Conservation (phyloP, 2,888 invertebrate species). For the Stegophylla sp. region DNA sequence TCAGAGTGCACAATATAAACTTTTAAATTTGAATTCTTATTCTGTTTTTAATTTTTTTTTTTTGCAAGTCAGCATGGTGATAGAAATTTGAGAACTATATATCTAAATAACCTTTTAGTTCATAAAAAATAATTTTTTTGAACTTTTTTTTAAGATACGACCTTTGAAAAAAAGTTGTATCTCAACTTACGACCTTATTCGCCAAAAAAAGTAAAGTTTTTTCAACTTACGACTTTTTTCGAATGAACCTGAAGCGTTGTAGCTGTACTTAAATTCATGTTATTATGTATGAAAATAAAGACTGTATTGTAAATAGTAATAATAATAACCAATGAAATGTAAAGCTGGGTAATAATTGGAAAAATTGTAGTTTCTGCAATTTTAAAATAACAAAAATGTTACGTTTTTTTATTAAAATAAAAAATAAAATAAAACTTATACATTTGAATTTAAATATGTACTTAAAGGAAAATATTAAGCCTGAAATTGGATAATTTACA, state of each 20-base stretch:
- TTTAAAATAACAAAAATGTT: constrained; percentile 10
- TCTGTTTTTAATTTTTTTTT: neutral
- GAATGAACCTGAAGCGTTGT: neutral
- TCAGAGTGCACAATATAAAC: neutral
- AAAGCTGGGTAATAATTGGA: no score
- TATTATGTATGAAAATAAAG: neutral
- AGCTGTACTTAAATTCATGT: neutral
- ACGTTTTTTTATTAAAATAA: no score
- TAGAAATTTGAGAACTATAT: neutral
- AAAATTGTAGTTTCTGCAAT: neutral
- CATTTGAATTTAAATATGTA: no score
- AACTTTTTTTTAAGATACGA: constrained; percentile 6
- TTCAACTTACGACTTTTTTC: neutral
- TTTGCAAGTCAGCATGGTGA: neutral
- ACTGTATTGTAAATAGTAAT: no score
- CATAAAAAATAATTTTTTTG: constrained; percentile 1
- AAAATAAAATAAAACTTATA: no score
- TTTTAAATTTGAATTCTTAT: neutral
- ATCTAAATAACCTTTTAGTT: neutral
- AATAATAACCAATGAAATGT: no score
- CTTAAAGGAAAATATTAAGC: no score
- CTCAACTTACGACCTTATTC: constrained; percentile 11
- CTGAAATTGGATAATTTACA: no score
- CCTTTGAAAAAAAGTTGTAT: constrained; percentile 8
- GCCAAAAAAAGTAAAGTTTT: neutral